These are phyloP conservation scores for Cinclus mexicanus DNA, from an alignment of 2,113 vertebrate species.

Conservation along the genomic window DNA sequence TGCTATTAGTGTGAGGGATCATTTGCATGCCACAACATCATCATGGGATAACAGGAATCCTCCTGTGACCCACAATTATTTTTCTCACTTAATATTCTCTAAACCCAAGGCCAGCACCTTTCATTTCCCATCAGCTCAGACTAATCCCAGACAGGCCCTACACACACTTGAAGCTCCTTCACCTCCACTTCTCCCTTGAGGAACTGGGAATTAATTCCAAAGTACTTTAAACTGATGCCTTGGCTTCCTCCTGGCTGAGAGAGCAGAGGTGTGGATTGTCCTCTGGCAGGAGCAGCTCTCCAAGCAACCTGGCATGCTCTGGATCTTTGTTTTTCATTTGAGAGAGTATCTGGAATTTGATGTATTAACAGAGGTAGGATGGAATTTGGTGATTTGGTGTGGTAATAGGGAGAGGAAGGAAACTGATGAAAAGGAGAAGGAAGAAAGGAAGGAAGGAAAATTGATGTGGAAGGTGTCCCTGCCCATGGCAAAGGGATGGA, in stretches of 20 bases:
- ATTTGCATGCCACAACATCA: not conserved
- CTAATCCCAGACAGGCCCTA: not conserved
- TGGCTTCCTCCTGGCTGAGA: not conserved
- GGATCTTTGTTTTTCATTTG: not conserved
- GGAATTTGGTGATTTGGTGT: not conserved
- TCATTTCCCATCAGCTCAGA: not conserved
- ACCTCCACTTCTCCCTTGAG: not conserved
- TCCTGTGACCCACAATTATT: not conserved
- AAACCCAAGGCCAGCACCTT: not conserved
- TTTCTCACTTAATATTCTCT: not conserved
- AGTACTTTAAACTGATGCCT: not conserved
- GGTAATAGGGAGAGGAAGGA: not conserved
- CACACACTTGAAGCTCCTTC: not conserved
- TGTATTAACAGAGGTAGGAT: not conserved
- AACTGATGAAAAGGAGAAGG: not conserved
- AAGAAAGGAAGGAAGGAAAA: not conserved
- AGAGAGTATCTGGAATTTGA: accelerated
- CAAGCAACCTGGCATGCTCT: not conserved
- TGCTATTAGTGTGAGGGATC: accelerated
- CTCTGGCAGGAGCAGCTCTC: not conserved
- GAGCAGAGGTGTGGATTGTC: not conserved
- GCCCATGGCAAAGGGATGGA: not conserved
- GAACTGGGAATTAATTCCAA: not conserved
- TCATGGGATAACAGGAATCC: not conserved
- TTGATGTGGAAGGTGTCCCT: not conserved